Base-by-base conservation (phyloP, 2,113 vertebrate species). In the Xiphophorus couchianus region DNA sequence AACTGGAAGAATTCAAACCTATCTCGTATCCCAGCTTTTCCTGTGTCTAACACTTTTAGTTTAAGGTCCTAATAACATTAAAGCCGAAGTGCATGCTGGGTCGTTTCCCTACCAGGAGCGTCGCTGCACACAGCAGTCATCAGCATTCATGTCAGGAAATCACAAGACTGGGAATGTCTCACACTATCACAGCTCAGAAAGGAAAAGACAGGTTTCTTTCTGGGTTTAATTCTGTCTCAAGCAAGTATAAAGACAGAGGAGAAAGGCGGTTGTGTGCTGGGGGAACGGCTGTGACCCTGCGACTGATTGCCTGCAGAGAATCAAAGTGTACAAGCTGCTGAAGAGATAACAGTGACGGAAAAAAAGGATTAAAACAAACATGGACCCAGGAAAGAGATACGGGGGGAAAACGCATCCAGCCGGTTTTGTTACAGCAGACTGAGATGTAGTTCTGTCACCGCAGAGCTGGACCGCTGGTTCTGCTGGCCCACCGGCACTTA, bases 61-160 rank as follows among this genome's bases (percentile, higher is more conserved):
- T 77, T 76, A 35, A 66, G 28, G 29, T 67, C 25, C 44, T 66
- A 73, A 80, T 74, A 12, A 75, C 62, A 80, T 80, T 42, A 54
- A 84, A 78, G 25, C 19, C 42, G 35, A 30, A n/a, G 28, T 2
- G 54, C 58, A 60, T 68, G 51, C 81, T 62, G 64, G 76, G 74
- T 82, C 76, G 64, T 77, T 83, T 77, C 73, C 70, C 66, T 58
- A 74, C 67, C 76, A 51, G 83, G 73, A 10, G 28, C 37, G 60
- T 22, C 27, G 76, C 66, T 76, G 79, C 71, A 51, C 74, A 58
- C 62, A 54, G 72, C 72, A 77, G 74, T 69, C 80, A 84, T 91
- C 76, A 83, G 78, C 39, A 87, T 88, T 88, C 86, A 79, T 70
- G 77, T 88, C 80, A 86, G 87, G 83, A 85, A 87, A 82, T 88